Conservation (phyloP, 2,888 invertebrate genomes). For the Agonopterix heracliana region DNA sequence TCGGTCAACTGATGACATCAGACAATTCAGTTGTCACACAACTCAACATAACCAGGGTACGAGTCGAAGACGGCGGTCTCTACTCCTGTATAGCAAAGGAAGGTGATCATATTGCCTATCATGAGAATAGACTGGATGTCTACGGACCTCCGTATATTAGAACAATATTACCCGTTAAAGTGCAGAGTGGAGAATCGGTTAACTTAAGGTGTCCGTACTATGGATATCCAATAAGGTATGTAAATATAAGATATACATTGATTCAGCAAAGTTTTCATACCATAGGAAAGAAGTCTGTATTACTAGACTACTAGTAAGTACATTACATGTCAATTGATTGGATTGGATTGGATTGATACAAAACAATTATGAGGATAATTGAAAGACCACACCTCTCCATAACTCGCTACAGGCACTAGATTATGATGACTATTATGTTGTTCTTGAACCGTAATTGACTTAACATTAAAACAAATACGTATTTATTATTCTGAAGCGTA, state of each 20-base stretch:
- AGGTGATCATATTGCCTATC: conserved; percentile 47
- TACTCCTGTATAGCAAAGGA: conserved; percentile 77
- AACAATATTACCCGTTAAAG: conserved; percentile 83
- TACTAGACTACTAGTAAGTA: too few species aligned
- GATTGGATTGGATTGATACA: too few species aligned
- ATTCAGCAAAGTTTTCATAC: too few species aligned
- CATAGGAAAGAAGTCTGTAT: too few species aligned
- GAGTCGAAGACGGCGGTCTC: conserved; percentile 78
- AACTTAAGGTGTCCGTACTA: conserved; percentile 89
- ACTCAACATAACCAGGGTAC: conserved; percentile 73
- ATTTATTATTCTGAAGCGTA: neutral
- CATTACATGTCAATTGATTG: too few species aligned
- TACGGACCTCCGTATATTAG: conserved; percentile 85
- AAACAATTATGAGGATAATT: neutral
- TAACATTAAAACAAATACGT: too few species aligned
- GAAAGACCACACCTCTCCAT: too few species aligned
- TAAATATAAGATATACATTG: neutral
- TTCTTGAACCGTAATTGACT: too few species aligned
- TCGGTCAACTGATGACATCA: conserved; percentile 66
- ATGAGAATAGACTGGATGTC: conserved; percentile 69
- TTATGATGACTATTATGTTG: too few species aligned
- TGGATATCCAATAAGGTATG: conserved; percentile 86
- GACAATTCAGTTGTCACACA: conserved; percentile 63
- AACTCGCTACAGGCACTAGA: too few species aligned
- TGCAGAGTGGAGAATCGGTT: conserved; percentile 85